Evolutionary conservation across 2,888 invertebrate genomes (phyloP).

Genomic region (Chaetoderma sp.): DNA sequence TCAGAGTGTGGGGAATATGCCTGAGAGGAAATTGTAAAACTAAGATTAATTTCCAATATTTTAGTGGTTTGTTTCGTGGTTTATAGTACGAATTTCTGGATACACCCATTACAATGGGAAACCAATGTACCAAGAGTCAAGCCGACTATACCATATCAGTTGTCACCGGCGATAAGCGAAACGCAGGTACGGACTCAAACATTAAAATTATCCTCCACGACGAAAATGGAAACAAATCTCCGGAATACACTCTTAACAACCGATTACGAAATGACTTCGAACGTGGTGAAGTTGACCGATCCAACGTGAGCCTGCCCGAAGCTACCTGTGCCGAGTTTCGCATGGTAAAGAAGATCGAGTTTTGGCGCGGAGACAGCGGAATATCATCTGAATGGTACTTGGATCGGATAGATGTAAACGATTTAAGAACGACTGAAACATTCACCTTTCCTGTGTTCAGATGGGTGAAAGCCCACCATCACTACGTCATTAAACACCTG

Average conservation of each 20-base stretch:
- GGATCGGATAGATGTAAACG: slow-evolving; percentile 56
- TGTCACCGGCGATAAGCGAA: slow-evolving; percentile 69
- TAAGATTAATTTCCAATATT: too few relatives aligned
- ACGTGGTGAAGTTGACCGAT: slow-evolving; percentile 64
- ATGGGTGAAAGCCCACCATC: slow-evolving; percentile 67
- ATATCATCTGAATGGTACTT: slow-evolving; percentile 68
- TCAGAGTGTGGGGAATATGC: too few relatives aligned
- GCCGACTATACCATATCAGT: slow-evolving; percentile 54
- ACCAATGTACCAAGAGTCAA: background rate
- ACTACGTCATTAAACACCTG: slow-evolving; percentile 64
- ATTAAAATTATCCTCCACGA: slow-evolving; percentile 67
- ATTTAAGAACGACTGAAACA: slow-evolving; percentile 43
- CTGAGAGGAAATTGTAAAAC: too few relatives aligned
- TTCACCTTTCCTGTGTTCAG: slow-evolving; percentile 68
- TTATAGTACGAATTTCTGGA: too few relatives aligned
- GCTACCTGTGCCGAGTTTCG: slow-evolving; percentile 25
- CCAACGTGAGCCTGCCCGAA: slow-evolving; percentile 42
- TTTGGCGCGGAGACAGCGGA: slow-evolving; percentile 68
- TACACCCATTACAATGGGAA: too few relatives aligned
- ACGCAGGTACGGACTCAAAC: slow-evolving; percentile 69
- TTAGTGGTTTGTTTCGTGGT: too few relatives aligned
- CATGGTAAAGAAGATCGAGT: slow-evolving; percentile 56
- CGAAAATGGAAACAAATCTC: slow-evolving; percentile 54
- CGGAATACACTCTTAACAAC: slow-evolving; percentile 63
- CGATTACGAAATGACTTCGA: slow-evolving; percentile 65